Conservation (phyloP, 2,888 invertebrate genomes). For the Tenthredo mesomela region DNA sequence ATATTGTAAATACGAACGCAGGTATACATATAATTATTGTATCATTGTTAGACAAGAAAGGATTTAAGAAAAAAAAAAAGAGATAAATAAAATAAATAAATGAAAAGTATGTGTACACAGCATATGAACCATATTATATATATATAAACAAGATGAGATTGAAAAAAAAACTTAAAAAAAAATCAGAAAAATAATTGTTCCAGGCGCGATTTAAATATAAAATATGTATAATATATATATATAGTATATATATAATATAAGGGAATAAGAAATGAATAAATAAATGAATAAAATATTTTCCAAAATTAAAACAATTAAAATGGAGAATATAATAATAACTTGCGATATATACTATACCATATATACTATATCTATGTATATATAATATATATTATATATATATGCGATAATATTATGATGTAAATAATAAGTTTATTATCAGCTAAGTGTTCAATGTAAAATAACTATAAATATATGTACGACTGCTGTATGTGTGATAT, state of each 20-base stretch:
- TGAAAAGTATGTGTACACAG: constrained; percentile 34
- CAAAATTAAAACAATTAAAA: neutral
- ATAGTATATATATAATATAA: neutral
- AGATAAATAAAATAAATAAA: neutral
- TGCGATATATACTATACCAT: neutral
- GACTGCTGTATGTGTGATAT: constrained; percentile 70
- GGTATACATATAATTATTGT: constrained; percentile 34
- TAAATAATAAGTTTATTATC: constrained; percentile 24
- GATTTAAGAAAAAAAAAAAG: too few species aligned
- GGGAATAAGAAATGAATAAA: too few species aligned
- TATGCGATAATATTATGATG: neutral
- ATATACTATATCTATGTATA: constrained; percentile 18
- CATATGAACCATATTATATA: neutral
- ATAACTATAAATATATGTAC: constrained; percentile 40
- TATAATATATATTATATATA: neutral
- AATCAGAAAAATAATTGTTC: constrained; percentile 11
- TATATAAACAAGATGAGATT: neutral
- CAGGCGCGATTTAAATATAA: constrained; percentile 26
- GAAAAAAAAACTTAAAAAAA: neutral
- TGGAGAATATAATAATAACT: neutral
- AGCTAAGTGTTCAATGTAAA: constrained; percentile 48
- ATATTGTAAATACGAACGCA: constrained; percentile 1
- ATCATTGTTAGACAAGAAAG: neutral
- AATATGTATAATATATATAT: neutral
- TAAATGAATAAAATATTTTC: constrained; percentile 6